A percentile compares a stretch with the other conserved stretches of the same genome.
Evolutionary conservation across 2,113 vertebrate genomes (phyloP).

Genomic region (Elephas maximus): DNA sequence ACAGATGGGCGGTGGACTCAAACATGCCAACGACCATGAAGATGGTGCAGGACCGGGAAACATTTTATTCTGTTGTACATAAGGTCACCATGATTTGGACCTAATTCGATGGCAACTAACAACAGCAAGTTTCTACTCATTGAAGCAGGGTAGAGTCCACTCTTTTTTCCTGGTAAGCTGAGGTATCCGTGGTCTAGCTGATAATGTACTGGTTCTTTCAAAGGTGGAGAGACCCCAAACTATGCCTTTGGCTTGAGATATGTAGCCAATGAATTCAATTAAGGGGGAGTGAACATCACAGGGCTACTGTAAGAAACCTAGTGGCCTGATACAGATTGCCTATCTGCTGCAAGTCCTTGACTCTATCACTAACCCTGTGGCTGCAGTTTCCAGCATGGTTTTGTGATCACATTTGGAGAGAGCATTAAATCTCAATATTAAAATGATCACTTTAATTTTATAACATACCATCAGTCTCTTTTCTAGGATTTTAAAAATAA

Average conservation of each 20-base stretch:
- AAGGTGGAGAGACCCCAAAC: background rate
- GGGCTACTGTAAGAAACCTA: background rate
- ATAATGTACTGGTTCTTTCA: background rate
- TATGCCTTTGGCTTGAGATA: background rate
- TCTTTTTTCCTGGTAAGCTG: background rate
- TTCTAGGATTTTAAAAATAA: background rate
- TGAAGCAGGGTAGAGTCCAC: background rate
- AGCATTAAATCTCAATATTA: background rate
- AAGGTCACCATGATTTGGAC: no score
- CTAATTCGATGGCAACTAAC: no score
- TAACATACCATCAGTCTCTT: background rate
- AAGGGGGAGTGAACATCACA: background rate
- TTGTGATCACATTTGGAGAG: background rate
- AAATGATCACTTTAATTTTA: background rate
- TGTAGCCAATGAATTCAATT: background rate
- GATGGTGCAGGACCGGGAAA: no score
- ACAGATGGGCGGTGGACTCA: no score
- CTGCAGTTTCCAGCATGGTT: background rate
- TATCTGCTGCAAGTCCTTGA: background rate
- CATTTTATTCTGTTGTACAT: no score
- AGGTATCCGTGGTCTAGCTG: background rate
- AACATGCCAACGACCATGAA: no score
- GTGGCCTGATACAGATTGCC: background rate
- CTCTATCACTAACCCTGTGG: background rate
- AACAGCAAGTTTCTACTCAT: background rate